Percentiles rank a stretch among this genome's conserved stretches.
phyloP scores from a whole-genome alignment of 2,888 invertebrate genomes.

The Lasioglossum marginatum region DNA sequence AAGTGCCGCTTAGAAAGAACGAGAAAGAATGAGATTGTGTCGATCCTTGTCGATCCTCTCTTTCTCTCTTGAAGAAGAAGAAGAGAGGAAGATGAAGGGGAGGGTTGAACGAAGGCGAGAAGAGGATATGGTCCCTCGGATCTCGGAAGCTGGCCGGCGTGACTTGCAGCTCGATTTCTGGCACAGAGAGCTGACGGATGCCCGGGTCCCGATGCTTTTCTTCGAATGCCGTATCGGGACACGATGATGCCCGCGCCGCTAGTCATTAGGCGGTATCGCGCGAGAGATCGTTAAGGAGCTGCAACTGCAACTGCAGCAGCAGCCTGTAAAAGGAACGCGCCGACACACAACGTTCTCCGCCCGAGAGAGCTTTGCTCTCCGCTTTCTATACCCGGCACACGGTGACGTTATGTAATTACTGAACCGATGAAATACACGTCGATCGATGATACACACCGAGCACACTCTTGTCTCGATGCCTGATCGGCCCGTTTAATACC shows the following conservation, averaged over 20 bases:
- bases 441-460: constrained; percentile 44
- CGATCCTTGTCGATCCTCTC: not conserved
- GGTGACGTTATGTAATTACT: constrained; percentile 68
- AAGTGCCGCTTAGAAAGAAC: constrained; percentile 66
- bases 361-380: constrained; percentile 32
- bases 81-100: not conserved
- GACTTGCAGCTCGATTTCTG: constrained; percentile 80
- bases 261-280: constrained; percentile 74
- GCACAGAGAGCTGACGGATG: constrained; percentile 67
- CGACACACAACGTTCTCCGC: constrained; percentile 37
- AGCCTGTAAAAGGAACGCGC: constrained; percentile 65
- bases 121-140: constrained; percentile 55
- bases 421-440: constrained; percentile 42
- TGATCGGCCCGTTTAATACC: constrained; percentile 45
- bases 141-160: constrained; percentile 76
- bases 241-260: constrained; percentile 59
- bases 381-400: constrained; percentile 45
- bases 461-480: constrained; percentile 32
- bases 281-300: constrained; percentile 71
- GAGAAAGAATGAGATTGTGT: constrained; percentile 23
- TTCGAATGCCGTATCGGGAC: constrained; percentile 71
- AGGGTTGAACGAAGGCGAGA: not conserved
- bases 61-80: not conserved
- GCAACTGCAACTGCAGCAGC: constrained; percentile 9
- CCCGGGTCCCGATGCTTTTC: constrained; percentile 69